Base-by-base conservation (phyloP, 2,888 invertebrate species). In the Pristionchus japonicus region DNA sequence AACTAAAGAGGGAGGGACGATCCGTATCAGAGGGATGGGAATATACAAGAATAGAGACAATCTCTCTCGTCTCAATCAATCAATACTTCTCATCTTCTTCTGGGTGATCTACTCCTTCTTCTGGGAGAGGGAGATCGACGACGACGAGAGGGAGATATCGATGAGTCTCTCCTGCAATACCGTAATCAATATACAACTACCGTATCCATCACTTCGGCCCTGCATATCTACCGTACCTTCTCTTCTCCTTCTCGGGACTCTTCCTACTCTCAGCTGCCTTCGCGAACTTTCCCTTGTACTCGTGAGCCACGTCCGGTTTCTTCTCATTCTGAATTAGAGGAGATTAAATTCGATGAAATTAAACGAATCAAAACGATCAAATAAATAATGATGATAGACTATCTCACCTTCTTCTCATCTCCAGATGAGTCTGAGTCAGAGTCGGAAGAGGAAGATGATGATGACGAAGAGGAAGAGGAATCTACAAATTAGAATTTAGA, bases 21-120 rank as follows among this genome's bases (percentile, higher is more conserved):
- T 57, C 57, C 57, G 57, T 57, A 57, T 6, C 9, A 57, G 57
- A 57, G 23, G 57, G 57, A 57, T n/a, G n/a, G 23, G n/a, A 57
- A n/a, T n/a, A 57, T 57, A 20, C 67, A 34, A 34, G 31, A 67
- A 34, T 67, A 34, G 34, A 67, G 15, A 27, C 74, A 77, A 77
- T 34, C 77, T 43, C 43, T 43, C 43, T 43, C 43, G 43, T 57
- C 52, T 9, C 37, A n/a, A 80, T 80, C 47, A 49, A 43, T 80
- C 47, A 17, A 27, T 70, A 34, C 13, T 49, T 31, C 37, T 74
- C 27, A 49, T 49, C 49, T 49, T 47, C 80, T 80, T 80, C 49
- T 80, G 17, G 82, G 82, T 31, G 82, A 83, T 52, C 82, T 31
- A 52, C 82, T 83, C 34, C 82, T 83, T 80, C 80, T 80, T 83